phyloP scores from a whole-genome alignment of 2,113 vertebrate genomes.

The Climacteris rufus region DNA sequence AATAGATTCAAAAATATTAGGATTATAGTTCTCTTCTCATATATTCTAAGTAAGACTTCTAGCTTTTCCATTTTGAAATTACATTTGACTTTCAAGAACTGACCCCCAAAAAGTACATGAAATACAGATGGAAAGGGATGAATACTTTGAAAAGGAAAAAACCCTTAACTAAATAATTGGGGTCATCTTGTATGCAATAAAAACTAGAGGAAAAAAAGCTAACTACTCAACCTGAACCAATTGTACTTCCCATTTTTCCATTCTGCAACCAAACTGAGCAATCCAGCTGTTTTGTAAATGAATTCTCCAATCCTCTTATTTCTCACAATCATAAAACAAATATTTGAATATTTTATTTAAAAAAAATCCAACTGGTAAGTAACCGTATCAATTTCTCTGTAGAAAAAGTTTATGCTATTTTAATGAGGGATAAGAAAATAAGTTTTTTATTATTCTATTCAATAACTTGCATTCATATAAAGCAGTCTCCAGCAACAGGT shows the following conservation, averaged over 20 bases:
- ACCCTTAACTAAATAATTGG: accelerated
- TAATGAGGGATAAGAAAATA: background rate
- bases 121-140: background rate
- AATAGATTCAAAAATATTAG: background rate
- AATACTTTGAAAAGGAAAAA: background rate
- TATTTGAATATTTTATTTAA: background rate
- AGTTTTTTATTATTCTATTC: background rate
- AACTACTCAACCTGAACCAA: background rate
- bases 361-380: background rate
- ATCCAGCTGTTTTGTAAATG: background rate
- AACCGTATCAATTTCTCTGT: background rate
- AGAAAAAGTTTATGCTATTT: background rate
- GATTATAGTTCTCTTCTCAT: background rate
- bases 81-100: background rate
- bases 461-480: background rate
- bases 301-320: background rate
- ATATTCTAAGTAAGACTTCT: background rate
- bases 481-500: background rate
- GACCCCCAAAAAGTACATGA: background rate
- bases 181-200: background rate
- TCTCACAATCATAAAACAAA: background rate
- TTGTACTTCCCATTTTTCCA: background rate
- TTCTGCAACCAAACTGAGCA: background rate
- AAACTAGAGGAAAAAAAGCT: background rate
- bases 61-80: background rate